Evolutionary conservation across 2,113 vertebrate genomes (phyloP).

Genomic region (Stigmatopora nigra): DNA sequence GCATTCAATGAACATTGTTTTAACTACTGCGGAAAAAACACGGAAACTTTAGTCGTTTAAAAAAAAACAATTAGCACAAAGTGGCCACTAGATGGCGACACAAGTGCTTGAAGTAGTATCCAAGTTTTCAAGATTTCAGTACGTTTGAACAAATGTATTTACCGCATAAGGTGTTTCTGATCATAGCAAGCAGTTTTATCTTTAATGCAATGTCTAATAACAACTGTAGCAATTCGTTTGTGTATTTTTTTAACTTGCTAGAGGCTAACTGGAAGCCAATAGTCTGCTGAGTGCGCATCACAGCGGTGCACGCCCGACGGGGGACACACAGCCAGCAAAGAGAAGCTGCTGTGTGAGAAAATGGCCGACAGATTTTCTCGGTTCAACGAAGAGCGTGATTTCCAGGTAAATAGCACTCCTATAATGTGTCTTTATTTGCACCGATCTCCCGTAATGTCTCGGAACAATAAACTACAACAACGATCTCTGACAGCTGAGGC

Average conservation of each 20-base stretch:
- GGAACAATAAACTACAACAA: background rate
- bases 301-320: slow-evolving; percentile 14
- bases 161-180: background rate
- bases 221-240: background rate
- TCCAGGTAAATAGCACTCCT: slow-evolving; percentile 78
- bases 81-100: slow-evolving; percentile 6
- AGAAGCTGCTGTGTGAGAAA: slow-evolving; percentile 73
- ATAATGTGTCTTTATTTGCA: no score
- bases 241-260: background rate
- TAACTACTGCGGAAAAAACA: background rate
- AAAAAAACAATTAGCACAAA: background rate
- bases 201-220: background rate
- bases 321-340: slow-evolving; percentile 33
- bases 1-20: background rate
- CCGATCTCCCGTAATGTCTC: background rate
- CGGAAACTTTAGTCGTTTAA: background rate
- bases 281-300: slow-evolving; percentile 16
- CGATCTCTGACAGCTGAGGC: background rate
- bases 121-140: background rate
- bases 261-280: slow-evolving; percentile 2
- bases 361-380: slow-evolving; percentile 98
- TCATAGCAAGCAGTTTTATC: background rate
- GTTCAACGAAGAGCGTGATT: slow-evolving; percentile 97
- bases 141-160: background rate
- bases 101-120: background rate